Evolutionary conservation across 2,888 invertebrate genomes (phyloP).

Genomic region (Drosophila cognata): DNA sequence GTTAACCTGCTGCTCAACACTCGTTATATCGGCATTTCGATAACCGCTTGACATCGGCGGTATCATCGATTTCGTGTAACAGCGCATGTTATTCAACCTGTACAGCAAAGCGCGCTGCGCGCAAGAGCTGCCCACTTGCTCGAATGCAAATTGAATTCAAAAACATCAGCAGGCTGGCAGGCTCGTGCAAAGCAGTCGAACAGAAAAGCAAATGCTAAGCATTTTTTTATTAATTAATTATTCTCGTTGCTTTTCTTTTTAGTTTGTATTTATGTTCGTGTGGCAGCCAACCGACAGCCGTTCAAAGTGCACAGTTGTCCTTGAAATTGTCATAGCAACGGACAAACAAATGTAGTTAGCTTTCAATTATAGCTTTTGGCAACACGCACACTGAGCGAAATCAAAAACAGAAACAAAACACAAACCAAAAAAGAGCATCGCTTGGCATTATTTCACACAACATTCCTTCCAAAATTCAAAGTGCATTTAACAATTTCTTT

Average conservation of each 20-base stretch:
- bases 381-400: slow-evolving; percentile 7
- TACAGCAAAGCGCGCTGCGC: slow-evolving; percentile 27
- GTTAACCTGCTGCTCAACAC: slow-evolving; percentile 16
- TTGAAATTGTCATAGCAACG: slow-evolving; percentile 52
- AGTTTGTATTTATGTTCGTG: slow-evolving; percentile 3
- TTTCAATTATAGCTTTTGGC: slow-evolving; percentile 25
- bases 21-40: slow-evolving; percentile 10
- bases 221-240: background rate
- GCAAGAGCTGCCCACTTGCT: slow-evolving; percentile 42
- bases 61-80: slow-evolving; percentile 8
- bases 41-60: background rate
- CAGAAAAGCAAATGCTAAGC: slow-evolving; percentile 18
- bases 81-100: slow-evolving; percentile 4
- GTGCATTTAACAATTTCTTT: slow-evolving; percentile 15
- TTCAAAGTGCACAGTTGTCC: slow-evolving; percentile 13
- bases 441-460: slow-evolving; percentile 17
- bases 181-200: background rate
- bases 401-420: background rate
- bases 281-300: background rate
- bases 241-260: background rate
- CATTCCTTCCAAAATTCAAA: slow-evolving; percentile 36
- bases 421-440: background rate
- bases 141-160: slow-evolving; percentile 40
- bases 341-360: slow-evolving; percentile 42
- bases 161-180: slow-evolving; percentile 35